Conservation (phyloP, 2,113 vertebrate species). For the Machaerirhynchus nigripectus region DNA sequence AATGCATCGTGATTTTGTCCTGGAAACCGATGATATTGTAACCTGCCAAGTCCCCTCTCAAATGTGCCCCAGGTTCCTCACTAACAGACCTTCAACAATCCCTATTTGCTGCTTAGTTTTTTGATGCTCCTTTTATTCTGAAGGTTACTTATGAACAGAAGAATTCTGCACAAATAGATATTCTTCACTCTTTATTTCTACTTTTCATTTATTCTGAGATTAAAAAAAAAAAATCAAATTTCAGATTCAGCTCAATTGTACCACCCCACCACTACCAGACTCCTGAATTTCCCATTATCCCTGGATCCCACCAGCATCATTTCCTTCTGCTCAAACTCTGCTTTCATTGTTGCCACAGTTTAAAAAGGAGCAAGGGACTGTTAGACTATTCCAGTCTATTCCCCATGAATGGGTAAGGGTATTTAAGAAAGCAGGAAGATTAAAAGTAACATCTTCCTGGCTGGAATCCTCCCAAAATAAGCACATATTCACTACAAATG, state of each 20-base stretch:
- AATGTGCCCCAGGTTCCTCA: background rate
- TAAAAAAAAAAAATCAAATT: background rate
- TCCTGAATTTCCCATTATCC: background rate
- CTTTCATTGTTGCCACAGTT: background rate
- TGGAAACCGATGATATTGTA: background rate
- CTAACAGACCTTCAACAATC: background rate
- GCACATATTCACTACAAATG: background rate
- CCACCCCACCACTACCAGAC: background rate
- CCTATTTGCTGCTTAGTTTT: background rate
- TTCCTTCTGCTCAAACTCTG: background rate
- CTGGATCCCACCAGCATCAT: background rate
- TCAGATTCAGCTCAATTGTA: background rate
- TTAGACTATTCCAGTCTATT: background rate
- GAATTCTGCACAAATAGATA: background rate
- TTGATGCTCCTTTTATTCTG: background rate
- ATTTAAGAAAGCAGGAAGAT: background rate
- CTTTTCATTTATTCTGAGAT: background rate
- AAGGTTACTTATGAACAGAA: background rate
- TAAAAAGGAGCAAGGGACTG: background rate
- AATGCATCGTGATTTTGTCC: background rate
- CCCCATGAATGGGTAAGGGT: background rate
- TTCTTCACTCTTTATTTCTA: background rate
- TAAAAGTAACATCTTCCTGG: background rate
- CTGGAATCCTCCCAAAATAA: slow-evolving; percentile 9
- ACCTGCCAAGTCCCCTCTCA: background rate